Conservation (phyloP, 1,140 invertebrate genomes). For the Hydropsyche tenuis region DNA sequence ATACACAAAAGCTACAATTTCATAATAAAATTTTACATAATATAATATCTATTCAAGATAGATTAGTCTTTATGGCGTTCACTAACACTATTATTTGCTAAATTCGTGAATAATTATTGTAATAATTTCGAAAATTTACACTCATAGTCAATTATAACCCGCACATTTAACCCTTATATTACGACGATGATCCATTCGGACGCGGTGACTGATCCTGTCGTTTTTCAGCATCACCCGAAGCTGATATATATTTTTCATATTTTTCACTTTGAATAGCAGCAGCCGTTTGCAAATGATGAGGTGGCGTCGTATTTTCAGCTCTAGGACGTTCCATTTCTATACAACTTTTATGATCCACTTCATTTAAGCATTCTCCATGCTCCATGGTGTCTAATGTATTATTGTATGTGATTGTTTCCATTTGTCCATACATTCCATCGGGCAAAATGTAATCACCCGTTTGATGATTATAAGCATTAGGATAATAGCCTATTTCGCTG, state of each 20-base stretch:
- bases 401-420: conserved; percentile 43
- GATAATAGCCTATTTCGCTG: conserved; percentile 42
- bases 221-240: conserved; percentile 37
- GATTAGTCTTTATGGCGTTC: too few species aligned
- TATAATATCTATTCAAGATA: too few species aligned
- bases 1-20: too few species aligned
- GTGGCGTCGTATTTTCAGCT: conserved; percentile 14
- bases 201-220: conserved; percentile 42
- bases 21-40: too few species aligned
- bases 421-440: conserved; percentile 46
- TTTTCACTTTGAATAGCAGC: conserved; percentile 1
- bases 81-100: too few species aligned
- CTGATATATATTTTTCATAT: conserved; percentile 41
- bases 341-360: conserved; percentile 40
- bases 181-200: conserved; percentile 42
- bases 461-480: conserved; percentile 46
- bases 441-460: conserved; percentile 45
- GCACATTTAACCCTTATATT: not conserved
- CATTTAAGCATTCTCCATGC: conserved; percentile 33
- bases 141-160: too few species aligned
- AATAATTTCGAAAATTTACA: too few species aligned
- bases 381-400: conserved; percentile 37
- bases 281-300: conserved; percentile 2
- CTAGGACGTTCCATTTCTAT: conserved; percentile 35
- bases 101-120: too few species aligned